These are phyloP conservation scores for Crepidodera aurea DNA, from an alignment of 2,888 invertebrate genomes.

Conservation along the genomic window DNA sequence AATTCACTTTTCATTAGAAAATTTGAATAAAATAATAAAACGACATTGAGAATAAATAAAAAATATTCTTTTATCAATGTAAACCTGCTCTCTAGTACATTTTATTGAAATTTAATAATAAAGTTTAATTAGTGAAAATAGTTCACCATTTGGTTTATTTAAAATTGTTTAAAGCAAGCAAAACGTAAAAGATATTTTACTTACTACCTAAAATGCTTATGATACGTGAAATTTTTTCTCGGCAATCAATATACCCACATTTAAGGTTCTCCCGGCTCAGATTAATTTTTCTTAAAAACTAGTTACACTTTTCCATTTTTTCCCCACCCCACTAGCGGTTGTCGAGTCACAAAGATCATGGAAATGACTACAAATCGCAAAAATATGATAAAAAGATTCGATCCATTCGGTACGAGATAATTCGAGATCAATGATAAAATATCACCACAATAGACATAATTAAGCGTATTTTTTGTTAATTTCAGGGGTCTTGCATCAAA, in stretches of 20 bases:
- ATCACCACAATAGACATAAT: not conserved
- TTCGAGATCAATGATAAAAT: conserved; percentile 27
- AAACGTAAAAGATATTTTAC: not conserved
- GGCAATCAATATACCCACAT: conserved; percentile 27
- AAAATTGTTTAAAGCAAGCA: not conserved
- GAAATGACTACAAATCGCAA: conserved; percentile 2
- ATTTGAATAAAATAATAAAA: too few species aligned
- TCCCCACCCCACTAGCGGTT: conserved; percentile 15
- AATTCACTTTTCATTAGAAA: too few species aligned
- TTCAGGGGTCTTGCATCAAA: not conserved
- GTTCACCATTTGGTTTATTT: too few species aligned
- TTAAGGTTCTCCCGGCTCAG: conserved; percentile 36
- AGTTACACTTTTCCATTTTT: conserved; percentile 24
- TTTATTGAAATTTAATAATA: too few species aligned
- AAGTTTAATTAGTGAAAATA: too few species aligned
- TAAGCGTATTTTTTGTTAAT: conserved; percentile 15
- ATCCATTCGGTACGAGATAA: conserved; percentile 1
- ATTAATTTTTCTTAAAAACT: conserved; percentile 32
- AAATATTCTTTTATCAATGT: too few species aligned
- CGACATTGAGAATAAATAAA: too few species aligned
- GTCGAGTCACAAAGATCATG: conserved; percentile 13
- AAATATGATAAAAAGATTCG: conserved; percentile 7
- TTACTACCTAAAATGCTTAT: conserved; percentile 30
- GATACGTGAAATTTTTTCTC: conserved; percentile 29
- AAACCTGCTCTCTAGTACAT: too few species aligned